Evolutionary conservation across 1,140 invertebrate species (phyloP), one percentile per base, ranked within the genome.

Genomic region (Tetragonula clypearis): DNA sequence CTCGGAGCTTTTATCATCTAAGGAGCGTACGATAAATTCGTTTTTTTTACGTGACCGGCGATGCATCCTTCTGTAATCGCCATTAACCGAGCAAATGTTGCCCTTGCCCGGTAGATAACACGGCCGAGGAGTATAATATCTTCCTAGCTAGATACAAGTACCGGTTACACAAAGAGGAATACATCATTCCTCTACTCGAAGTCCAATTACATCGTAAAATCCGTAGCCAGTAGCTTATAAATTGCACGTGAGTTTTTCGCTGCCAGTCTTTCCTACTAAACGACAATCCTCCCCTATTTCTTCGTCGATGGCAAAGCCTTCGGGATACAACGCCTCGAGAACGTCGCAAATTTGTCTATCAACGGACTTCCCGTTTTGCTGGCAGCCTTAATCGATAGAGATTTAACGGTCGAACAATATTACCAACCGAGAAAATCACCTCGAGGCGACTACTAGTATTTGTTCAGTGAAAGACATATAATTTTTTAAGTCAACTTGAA

Each of bases 191-290:
- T 83, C 82, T 85, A 35, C 82, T 56, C 78, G 21, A 75, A 79
- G 78, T 65, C 86, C 89, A 90, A 90, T 91, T 91, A 91, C 82
- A 86, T 91, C 89, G 89, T 91, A 90, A 91, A 91, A 90, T 82
- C 88, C 84, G 62, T 79, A 83, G 77, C 83, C 84, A 82, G 84
- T 69, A 87, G 88, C 80, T 68, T 82, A 76, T 79, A 90, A 91
- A 91, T 89, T 90, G 82, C 86, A 79, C 82, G 79, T 41, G 62
- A 80, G 55, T 79, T 87, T 87, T 86, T 60, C 26, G 30, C 69
- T 68, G 19, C 62, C 21, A 60, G 2, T 17, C 68, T 58, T 56
- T 78, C 49, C 77, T 56, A 75, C 75, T 87, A 77, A 89, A 82
- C 79, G 88, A 90, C 86, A 86, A 73, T 41, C 72, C 6, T 26